phyloP scores from a whole-genome alignment of 2,888 invertebrate species.

The Pilophorus perplexus region DNA sequence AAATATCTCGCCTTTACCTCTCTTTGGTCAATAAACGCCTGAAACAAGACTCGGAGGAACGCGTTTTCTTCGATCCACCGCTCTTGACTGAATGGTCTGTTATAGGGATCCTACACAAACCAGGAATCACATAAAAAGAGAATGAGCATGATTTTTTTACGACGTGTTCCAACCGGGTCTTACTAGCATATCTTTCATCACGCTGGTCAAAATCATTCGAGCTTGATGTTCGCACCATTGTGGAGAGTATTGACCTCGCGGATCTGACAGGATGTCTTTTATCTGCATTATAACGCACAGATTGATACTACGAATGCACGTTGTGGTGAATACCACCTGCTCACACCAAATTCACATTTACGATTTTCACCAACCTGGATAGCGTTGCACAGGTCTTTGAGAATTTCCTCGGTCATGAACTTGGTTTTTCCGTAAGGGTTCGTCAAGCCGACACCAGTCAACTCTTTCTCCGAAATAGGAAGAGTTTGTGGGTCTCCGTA shows the following conservation, averaged over 20 bases:
- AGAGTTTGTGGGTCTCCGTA: conserved; percentile 83
- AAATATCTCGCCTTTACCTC: no score
- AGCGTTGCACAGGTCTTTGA: conserved; percentile 77
- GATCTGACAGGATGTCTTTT: not conserved
- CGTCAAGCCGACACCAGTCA: conserved; percentile 77
- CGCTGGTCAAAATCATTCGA: not conserved
- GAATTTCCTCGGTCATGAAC: conserved; percentile 89
- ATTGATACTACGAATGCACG: no score
- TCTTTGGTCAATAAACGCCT: no score
- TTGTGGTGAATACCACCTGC: no score
- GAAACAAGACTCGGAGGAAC: no score
- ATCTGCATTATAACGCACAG: no score
- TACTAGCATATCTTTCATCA: conserved; percentile 1
- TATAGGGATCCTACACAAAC: no score
- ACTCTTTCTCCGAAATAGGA: conserved; percentile 81
- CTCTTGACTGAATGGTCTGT: no score
- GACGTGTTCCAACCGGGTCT: not conserved
- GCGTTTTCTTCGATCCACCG: no score
- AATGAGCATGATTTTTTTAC: no score
- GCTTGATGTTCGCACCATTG: not conserved
- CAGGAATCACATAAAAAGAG: no score
- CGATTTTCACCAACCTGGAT: conserved; percentile 46
- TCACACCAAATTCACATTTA: no score
- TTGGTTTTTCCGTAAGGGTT: conserved; percentile 94
- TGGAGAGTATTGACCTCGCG: not conserved